phyloP scores from a whole-genome alignment of 2,797 vertebrate genomes.

The Ctenopoma multispine region DNA sequence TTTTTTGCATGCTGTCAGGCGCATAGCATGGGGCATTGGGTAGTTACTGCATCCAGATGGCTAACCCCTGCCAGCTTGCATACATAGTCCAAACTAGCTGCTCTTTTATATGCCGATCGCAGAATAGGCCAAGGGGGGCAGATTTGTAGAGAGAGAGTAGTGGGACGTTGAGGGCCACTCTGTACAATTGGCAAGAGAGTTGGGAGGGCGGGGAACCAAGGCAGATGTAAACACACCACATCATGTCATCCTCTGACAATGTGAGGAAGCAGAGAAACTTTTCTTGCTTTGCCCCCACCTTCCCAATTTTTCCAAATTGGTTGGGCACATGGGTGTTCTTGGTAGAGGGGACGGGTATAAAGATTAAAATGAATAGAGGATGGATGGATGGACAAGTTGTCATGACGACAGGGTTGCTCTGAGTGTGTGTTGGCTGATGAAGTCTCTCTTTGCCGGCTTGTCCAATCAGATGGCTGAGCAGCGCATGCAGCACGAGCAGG shows the following conservation, averaged over 20 bases:
- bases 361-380: constrained; percentile 50
- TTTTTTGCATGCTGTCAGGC: constrained; percentile 80
- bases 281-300: constrained; percentile 38
- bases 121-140: constrained; percentile 56
- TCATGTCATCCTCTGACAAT: constrained; percentile 82
- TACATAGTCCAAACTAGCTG: constrained; percentile 63
- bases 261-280: constrained; percentile 75
- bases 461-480: constrained; percentile 99
- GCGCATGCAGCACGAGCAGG: constrained; percentile 96
- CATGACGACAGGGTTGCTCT: constrained; percentile 96
- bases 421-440: constrained; percentile 89
- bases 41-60: constrained; percentile 79
- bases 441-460: constrained; percentile 92
- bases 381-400: constrained; percentile 92
- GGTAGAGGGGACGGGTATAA: constrained; percentile 69
- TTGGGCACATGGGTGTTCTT: constrained; percentile 24
- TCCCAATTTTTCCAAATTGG: constrained; percentile 42
- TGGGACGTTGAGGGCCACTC: constrained; percentile 59
- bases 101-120: constrained; percentile 74
- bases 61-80: constrained; percentile 77
- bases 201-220: constrained; percentile 61
- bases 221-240: constrained; percentile 87
- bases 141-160: constrained; percentile 61
- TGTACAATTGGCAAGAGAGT: constrained; percentile 59
- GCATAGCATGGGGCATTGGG: constrained; percentile 78